Evolutionary conservation across 2,113 vertebrate species (phyloP), one percentile per base, ranked within the genome.

Genomic region (Gorsachius goisagi): DNA sequence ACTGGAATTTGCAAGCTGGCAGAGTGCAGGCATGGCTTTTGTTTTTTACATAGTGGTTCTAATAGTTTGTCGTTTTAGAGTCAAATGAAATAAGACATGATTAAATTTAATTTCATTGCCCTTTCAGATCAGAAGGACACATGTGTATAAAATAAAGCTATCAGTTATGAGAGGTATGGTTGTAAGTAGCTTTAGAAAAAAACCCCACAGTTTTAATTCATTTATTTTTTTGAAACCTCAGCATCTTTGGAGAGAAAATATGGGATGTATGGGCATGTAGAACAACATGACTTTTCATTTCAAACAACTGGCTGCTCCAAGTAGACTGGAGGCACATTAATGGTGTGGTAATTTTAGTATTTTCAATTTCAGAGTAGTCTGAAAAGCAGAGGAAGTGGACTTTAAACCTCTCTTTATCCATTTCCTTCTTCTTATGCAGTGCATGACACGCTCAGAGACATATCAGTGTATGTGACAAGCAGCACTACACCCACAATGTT

Each of bases 181-280:
- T 81, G 27, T 52, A 75, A 67, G 33, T 68, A 12, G 5, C 17
- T 93, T 67, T 55, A 44, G 15, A 6, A 44, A 59, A 47, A 44
- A 56, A 53, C 27, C n/a, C n/a, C 18, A 19, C 3, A 4, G 8
- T 6, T 47, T 59, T 12, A n/a, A 33, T 41, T 71, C 0, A 4
- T 32, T 37, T 74, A 2, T 53, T 44, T 35, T 50, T 85, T 66
- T 3, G 1, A 45, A 85, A 66, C 21, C 7, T 80, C 49, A 47
- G 11, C 32, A 9, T 33, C 26, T 79, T 88, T 85, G 17, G 3
- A 55, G 47, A n/a, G n/a, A 76, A 56, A 28, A 9, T 67, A 3
- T 55, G n/a, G 44, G 12, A 3, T 75, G 2, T 28, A 19, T 64
- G 39, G 74, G 17, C 21, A 17, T 19, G 18, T 9, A 78, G 26